phyloP scores from a whole-genome alignment of 2,797 vertebrate species.

The Rachycentron canadum region DNA sequence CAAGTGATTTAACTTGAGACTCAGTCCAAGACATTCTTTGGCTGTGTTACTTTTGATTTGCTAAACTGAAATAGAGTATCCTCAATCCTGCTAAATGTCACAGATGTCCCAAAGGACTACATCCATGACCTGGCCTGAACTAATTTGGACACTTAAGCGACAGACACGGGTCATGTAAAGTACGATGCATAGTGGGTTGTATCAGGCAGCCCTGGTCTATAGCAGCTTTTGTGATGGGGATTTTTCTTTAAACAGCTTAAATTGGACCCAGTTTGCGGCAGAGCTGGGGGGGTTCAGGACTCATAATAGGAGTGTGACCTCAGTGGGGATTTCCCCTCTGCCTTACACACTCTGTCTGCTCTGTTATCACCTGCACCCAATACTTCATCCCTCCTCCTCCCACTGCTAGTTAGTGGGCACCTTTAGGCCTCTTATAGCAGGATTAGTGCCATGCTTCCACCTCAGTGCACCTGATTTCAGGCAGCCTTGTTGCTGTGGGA shows the following conservation, averaged over 20 bases:
- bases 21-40: conserved; percentile 52
- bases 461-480: conserved; percentile 54
- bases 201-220: conserved; percentile 22
- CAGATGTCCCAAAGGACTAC: conserved; percentile 30
- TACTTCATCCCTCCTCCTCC: conserved; percentile 37
- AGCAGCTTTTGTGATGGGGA: background rate
- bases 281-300: background rate
- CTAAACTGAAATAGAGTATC: conserved; percentile 43
- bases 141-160: background rate
- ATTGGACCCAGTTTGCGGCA: background rate
- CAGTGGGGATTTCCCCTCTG: conserved; percentile 67
- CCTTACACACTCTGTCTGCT: conserved; percentile 31
- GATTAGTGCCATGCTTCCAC: conserved; percentile 61
- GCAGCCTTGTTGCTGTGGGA: conserved; percentile 46
- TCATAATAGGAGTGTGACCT: conserved; percentile 47
- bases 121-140: background rate
- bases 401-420: conserved; percentile 31
- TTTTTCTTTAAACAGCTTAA: conserved; percentile 33
- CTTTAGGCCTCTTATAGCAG: conserved; percentile 56
- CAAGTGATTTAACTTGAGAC: conserved; percentile 55
- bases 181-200: background rate
- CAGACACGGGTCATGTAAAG: background rate
- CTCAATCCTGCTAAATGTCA: conserved; percentile 49
- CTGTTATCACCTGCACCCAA: conserved; percentile 51
- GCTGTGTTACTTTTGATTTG: conserved; percentile 28